Conservation (phyloP, 1,140 invertebrate species). For the Ylistrum balloti region DNA sequence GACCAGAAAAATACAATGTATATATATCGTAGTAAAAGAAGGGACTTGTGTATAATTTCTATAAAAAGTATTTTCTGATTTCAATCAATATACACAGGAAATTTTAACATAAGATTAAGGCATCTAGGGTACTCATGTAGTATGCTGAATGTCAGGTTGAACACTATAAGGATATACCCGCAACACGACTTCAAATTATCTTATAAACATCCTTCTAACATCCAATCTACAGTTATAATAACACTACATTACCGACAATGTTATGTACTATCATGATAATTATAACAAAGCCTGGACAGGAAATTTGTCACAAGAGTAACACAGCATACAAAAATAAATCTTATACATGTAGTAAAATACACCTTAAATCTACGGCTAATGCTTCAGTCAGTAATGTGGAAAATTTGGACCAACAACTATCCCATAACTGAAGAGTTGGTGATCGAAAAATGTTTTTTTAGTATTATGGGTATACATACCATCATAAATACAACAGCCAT, state of each 20-base stretch:
- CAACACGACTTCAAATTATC: neutral
- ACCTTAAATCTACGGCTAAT: too few relatives aligned
- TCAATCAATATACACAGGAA: neutral
- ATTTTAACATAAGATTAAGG: neutral
- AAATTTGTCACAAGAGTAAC: neutral
- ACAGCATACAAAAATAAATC: neutral
- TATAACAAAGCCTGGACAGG: neutral
- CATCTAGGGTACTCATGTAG: neutral
- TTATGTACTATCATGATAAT: conserved; percentile 1
- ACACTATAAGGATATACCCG: neutral
- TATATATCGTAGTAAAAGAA: neutral
- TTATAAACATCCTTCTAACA: neutral
- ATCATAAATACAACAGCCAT: too few relatives aligned
- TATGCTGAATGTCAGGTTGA: neutral
- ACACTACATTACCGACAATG: neutral
- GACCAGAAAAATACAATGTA: neutral
- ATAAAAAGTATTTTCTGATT: neutral
- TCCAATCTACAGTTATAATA: neutral
- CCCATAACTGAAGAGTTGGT: too few relatives aligned
- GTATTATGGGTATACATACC: too few relatives aligned
- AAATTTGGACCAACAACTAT: too few relatives aligned
- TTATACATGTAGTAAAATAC: neutral
- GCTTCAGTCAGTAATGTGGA: too few relatives aligned
- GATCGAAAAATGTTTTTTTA: too few relatives aligned
- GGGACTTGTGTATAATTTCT: neutral